Evolutionary conservation across 2,797 vertebrate species (phyloP).

Genomic region (Trematomus bernacchii): DNA sequence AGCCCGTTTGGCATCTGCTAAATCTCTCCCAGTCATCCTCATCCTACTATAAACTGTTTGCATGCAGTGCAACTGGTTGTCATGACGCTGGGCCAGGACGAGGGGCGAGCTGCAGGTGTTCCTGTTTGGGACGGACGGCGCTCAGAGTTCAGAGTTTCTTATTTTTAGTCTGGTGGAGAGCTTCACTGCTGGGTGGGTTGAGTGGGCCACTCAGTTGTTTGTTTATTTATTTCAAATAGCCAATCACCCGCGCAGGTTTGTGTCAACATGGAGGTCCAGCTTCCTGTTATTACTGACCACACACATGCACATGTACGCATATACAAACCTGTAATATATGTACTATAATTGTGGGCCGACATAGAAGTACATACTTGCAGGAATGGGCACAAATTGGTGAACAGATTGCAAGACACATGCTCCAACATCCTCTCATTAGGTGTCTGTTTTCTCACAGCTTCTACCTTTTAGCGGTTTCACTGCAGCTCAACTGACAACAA

Average conservation of each 20-base stretch:
- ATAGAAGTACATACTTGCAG: slow-evolving; percentile 1
- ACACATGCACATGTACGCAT: slow-evolving; percentile 48
- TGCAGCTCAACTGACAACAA: not conserved
- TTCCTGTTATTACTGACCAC: slow-evolving; percentile 86
- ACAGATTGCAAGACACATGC: not conserved
- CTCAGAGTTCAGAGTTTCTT: slow-evolving; percentile 38
- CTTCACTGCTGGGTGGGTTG: slow-evolving; percentile 62
- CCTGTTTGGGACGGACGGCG: slow-evolving; percentile 81
- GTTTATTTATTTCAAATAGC: slow-evolving; percentile 82
- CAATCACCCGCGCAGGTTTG: slow-evolving; percentile 77
- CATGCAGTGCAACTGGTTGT: slow-evolving; percentile 62
- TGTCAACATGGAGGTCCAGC: slow-evolving; percentile 76
- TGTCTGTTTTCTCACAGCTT: slow-evolving; percentile 23
- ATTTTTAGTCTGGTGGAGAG: slow-evolving; percentile 66
- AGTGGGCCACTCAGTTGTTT: slow-evolving; percentile 63
- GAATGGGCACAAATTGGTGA: slow-evolving; percentile 5
- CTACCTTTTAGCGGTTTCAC: slow-evolving; percentile 4
- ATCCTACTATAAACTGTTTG: slow-evolving; percentile 82
- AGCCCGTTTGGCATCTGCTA: slow-evolving; percentile 43
- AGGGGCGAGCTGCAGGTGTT: slow-evolving; percentile 81
- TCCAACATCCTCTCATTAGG: slow-evolving; percentile 25
- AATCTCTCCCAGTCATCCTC: slow-evolving; percentile 52
- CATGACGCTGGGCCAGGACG: slow-evolving; percentile 48
- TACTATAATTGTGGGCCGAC: slow-evolving; percentile 41
- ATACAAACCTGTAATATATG: slow-evolving; percentile 64